Conservation (phyloP, 2,797 vertebrate genomes). For the Sylvilagus floridanus region DNA sequence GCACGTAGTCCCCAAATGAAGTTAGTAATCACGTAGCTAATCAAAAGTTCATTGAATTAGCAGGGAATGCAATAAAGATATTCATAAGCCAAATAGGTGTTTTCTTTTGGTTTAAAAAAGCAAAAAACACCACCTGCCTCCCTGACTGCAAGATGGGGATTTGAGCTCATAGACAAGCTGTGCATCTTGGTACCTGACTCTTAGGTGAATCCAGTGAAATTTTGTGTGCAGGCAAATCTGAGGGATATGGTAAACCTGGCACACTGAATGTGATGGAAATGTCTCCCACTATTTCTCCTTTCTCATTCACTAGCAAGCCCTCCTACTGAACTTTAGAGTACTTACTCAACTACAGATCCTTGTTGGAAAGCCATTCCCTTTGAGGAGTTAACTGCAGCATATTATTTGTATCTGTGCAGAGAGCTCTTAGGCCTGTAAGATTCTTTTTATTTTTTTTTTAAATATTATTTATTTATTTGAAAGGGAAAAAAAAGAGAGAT, state of each 20-base stretch:
- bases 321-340: not conserved
- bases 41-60: conserved; percentile 81
- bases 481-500: too few relatives aligned
- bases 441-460: not conserved
- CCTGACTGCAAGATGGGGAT: not conserved
- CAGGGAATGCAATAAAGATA: conserved; percentile 70
- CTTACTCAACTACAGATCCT: not conserved
- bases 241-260: not conserved
- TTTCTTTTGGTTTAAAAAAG: conserved; percentile 60
- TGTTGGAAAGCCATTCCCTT: not conserved
- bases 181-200: not conserved
- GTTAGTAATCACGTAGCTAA: conserved; percentile 82
- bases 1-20: conserved; percentile 74
- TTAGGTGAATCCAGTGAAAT: not conserved
- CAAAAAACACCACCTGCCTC: not conserved
- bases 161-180: not conserved
- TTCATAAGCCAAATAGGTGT: conserved; percentile 66
- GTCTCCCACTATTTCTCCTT: not conserved
- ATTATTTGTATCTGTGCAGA: not conserved
- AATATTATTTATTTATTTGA: too few relatives aligned
- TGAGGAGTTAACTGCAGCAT: not conserved
- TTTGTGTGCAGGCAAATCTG: not conserved
- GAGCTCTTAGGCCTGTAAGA: not conserved
- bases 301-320: not conserved
- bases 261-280: not conserved